Conservation (phyloP, 64 coral and sea anemone genomes). For the Montipora capricornis region DNA sequence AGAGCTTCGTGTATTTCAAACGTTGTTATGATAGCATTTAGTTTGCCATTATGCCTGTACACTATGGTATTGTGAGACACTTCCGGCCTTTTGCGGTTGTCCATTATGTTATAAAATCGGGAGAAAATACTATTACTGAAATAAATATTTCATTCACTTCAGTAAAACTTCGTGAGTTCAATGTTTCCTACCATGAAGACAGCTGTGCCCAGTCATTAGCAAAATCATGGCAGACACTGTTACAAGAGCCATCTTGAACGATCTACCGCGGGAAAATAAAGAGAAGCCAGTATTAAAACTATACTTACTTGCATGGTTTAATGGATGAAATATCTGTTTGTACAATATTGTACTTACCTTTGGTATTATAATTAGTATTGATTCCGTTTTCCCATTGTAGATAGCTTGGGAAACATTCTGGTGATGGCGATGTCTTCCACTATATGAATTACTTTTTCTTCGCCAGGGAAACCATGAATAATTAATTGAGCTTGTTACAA, state of each 20-base stretch:
- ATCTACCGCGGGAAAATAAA: background rate
- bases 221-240: slow-evolving; percentile 3
- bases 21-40: too few species aligned
- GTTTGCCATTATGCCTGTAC: too few species aligned
- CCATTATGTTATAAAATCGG: slow-evolving; percentile 56
- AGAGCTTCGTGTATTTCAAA: too few species aligned
- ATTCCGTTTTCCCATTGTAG: background rate
- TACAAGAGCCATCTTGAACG: background rate
- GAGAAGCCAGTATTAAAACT: background rate
- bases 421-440: background rate
- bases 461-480: background rate
- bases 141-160: background rate
- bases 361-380: background rate
- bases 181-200: background rate
- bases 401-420: background rate
- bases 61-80: too few species aligned
- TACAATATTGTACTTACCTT: background rate
- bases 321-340: background rate
- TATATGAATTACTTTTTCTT: background rate
- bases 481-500: background rate
- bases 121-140: background rate
- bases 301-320: too few species aligned
- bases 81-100: slow-evolving; percentile 60
- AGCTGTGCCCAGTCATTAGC: background rate
- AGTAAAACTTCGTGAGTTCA: background rate